These are phyloP conservation scores for Trachelus troglodyta DNA, from an alignment of 2,888 invertebrate species.

Conservation along the genomic window DNA sequence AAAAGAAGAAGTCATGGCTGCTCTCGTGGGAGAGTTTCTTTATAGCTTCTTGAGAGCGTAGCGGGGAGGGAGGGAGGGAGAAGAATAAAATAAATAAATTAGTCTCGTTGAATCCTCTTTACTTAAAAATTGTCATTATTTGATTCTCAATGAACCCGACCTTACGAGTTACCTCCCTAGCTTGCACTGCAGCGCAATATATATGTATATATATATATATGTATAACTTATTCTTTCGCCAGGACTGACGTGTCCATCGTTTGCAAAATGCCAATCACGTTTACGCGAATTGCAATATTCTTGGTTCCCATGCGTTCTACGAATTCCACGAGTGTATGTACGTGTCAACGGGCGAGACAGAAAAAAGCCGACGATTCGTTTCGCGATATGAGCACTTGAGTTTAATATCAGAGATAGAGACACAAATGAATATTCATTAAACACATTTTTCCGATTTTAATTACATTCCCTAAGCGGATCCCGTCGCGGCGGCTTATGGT, in stretches of 20 bases:
- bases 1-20: not conserved
- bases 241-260: not conserved
- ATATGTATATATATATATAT: not conserved
- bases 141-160: not conserved
- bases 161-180: not conserved
- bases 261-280: not conserved
- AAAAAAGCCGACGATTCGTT: not conserved
- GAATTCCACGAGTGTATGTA: not conserved
- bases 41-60: not conserved
- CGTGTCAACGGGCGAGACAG: not conserved
- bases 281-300: not conserved
- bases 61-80: not conserved
- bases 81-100: not conserved
- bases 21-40: not conserved
- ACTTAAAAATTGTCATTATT: not conserved
- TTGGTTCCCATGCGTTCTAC: not conserved
- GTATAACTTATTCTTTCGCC: not conserved
- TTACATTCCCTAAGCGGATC: constrained; percentile 65
- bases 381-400: not conserved
- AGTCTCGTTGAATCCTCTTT: not conserved
- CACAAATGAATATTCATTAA: constrained; percentile 59
- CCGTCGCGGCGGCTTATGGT: constrained; percentile 41
- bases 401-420: constrained; percentile 16
- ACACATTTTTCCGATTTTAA: constrained; percentile 64
- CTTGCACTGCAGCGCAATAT: not conserved